A percentile compares a stretch with the other conserved stretches of the same genome.
These are phyloP conservation scores for Corythoichthys intestinalis DNA, from an alignment of 2,113 vertebrate genomes.

Conservation along the genomic window DNA sequence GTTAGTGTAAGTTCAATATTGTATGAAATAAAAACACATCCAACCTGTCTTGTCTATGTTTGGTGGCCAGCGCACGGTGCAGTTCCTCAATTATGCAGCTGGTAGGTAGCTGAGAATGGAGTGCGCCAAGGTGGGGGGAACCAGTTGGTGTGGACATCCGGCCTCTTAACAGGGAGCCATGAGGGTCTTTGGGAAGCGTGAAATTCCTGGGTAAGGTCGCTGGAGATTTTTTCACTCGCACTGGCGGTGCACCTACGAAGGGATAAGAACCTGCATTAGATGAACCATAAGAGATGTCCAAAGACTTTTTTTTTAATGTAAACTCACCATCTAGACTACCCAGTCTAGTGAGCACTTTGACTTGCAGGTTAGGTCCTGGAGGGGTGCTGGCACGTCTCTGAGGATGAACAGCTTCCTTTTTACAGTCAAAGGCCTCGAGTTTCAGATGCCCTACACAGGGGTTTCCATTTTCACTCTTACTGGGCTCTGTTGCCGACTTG, in stretches of 20 bases:
- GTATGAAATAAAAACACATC: neutral
- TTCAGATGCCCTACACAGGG: conserved; percentile 22
- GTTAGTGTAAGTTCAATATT: neutral
- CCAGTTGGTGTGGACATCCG: conserved; percentile 84
- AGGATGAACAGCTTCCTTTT: conserved; percentile 43
- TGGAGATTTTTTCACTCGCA: conserved; percentile 76
- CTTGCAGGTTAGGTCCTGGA: conserved; percentile 54
- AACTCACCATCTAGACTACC: conserved; percentile 73
- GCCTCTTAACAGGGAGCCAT: conserved; percentile 73
- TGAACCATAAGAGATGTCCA: rapidly evolving
- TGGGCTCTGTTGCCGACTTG: conserved; percentile 46
- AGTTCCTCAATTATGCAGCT: conserved; percentile 97
- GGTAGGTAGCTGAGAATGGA: conserved; percentile 85
- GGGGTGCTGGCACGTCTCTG: conserved; percentile 62
- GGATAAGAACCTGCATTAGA: neutral
- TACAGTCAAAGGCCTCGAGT: conserved; percentile 29
- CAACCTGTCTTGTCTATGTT: conserved; percentile 95
- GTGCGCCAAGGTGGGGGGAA: conserved; percentile 81
- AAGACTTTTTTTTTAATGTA: neutral
- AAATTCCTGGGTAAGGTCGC: conserved; percentile 78
- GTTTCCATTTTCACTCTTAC: conserved; percentile 55
- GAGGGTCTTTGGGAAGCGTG: conserved; percentile 73
- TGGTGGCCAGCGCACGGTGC: conserved; percentile 89
- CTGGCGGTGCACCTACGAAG: conserved; percentile 56
- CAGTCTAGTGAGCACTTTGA: conserved; percentile 69